phyloP scores from a whole-genome alignment of 2,113 vertebrate species.

The Mohoua ochrocephala region DNA sequence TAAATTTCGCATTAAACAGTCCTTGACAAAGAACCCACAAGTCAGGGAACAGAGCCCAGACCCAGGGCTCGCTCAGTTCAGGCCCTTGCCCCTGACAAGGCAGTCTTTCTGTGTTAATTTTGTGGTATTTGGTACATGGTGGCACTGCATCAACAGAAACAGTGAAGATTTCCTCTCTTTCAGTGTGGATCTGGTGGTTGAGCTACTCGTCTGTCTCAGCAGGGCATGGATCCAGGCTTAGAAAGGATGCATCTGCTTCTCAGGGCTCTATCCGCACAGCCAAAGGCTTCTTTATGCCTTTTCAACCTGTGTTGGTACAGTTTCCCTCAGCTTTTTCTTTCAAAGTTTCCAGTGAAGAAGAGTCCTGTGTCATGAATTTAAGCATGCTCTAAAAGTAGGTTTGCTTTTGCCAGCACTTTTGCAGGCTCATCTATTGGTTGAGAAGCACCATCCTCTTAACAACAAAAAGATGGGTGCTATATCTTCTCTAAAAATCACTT shows the following conservation, averaged over 20 bases:
- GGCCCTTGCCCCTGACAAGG: background rate
- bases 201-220: accelerated
- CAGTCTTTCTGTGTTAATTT: background rate
- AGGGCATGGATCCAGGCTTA: background rate
- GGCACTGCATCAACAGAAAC: background rate
- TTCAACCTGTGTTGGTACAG: background rate
- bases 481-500: background rate
- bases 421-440: background rate
- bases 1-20: background rate
- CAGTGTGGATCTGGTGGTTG: accelerated
- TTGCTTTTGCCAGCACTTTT: background rate
- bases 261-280: accelerated
- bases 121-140: background rate
- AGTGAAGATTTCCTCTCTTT: background rate
- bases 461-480: background rate
- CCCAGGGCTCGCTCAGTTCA: accelerated
- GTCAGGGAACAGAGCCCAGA: background rate
- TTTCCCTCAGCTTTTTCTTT: background rate
- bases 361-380: accelerated
- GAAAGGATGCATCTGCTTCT: background rate
- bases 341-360: background rate
- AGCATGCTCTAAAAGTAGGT: background rate
- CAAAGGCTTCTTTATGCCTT: background rate
- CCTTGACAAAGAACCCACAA: background rate
- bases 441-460: background rate